Base-by-base conservation (phyloP, 2,113 vertebrate species). In the Piprites chloris region DNA sequence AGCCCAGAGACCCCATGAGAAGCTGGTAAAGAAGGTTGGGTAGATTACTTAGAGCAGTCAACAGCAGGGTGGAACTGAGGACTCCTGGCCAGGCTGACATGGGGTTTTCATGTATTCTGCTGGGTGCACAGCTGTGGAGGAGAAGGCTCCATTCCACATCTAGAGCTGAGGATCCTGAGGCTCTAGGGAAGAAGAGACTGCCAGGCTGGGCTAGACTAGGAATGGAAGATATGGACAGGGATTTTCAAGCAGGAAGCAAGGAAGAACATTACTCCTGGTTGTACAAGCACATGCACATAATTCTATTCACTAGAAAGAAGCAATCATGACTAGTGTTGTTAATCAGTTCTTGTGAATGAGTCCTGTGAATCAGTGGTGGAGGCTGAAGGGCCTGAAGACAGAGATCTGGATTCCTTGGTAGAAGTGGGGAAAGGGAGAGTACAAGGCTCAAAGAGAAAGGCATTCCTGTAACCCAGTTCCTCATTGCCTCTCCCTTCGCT, bases 81-180 rank as follows among this genome's bases (percentile, higher is more conserved):
- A 63, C 42, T 76, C 47, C 28, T 30, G 42, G 47, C 27, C 41
- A 80, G 58, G 23, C 21, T 72, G 27, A 39, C 22, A 22, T 49
- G 24, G 41, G 7, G 3, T 35, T 67, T 47, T 72, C 42, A 58
- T 4, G 62, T 9, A 27, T 37, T 84, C 10, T 21, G 13, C 23
- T 49, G 37, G 6, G 18, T 49, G 21, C n/a, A 53, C 5, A 56
- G 46, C 0, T 0, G n/a, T 32, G 37, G 35, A 69, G 39, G 35
- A 67, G 13, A n/a, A 32, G 23, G 23, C 5, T 84, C 15, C n/a
- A 44, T 28, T 72, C 32, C 28, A 62, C 17, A 47, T 8, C 32
- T 14, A 53, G 32, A 80, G 20, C 2, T 63, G 37, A 9, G 23
- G 9, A 77, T 67, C 37, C 56, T 56, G 26, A 83, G 33, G 14